Conservation (phyloP, 1,140 invertebrate genomes). For the Pseudomyrmex gracilis region DNA sequence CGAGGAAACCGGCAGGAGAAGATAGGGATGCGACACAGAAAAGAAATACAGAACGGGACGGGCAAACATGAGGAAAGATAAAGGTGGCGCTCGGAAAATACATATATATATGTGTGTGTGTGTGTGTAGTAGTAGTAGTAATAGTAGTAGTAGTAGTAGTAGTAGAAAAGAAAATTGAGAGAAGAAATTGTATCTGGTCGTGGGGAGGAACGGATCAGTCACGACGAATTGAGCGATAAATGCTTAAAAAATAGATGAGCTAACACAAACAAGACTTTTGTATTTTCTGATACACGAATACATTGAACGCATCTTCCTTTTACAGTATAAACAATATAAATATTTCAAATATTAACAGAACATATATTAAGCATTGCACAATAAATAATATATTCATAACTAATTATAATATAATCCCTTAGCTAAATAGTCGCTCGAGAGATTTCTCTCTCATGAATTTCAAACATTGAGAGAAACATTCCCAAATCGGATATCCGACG, state of each 20-base stretch:
- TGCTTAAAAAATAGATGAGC: constrained; percentile 62
- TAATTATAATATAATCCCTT: not conserved
- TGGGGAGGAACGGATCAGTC: constrained; percentile 12
- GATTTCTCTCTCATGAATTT: not conserved
- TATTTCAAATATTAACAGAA: constrained; percentile 10
- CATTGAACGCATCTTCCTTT: not conserved
- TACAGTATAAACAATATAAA: not conserved
- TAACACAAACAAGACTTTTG: constrained; percentile 24
- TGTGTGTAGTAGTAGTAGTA: too few species aligned
- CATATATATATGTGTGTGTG: too few species aligned
- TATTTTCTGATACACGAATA: constrained; percentile 24
- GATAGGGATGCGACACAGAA: constrained; percentile 13
- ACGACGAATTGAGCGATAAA: not conserved
- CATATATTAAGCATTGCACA: not conserved
- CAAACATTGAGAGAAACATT: constrained; percentile 18
- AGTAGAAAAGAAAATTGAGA: constrained; percentile 30
- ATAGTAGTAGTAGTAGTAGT: too few species aligned
- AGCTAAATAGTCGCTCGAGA: too few species aligned
- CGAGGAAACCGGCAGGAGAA: constrained; percentile 22
- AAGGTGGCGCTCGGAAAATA: constrained; percentile 20
- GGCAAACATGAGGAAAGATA: constrained; percentile 25
- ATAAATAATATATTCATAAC: not conserved
- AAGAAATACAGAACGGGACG: constrained; percentile 33
- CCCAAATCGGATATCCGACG: constrained; percentile 2
- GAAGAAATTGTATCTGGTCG: constrained; percentile 55